Base-by-base conservation (phyloP, 2,797 vertebrate species). In the Hemitrygon akajei region DNA sequence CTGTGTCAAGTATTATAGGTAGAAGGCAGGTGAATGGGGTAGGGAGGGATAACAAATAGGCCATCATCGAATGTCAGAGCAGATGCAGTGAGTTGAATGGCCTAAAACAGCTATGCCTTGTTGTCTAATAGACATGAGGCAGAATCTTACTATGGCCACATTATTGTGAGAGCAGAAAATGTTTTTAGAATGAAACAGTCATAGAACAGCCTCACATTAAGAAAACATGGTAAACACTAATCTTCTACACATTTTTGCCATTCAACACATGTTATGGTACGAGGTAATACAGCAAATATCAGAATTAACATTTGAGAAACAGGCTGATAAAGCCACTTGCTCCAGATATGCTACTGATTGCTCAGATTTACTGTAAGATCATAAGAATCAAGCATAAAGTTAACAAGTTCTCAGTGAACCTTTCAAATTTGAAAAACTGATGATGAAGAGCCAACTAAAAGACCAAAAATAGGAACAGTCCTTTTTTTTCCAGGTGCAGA, bases 111-210 rank as follows among this genome's bases (percentile, higher is more conserved):
- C 47, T 47, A 47, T 47, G 47, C 47, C 47, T 47, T 47, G 47
- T 47, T 47, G 47, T 47, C 47, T 3, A 47, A 47, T 95, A 94
- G 94, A 84, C 22, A 93, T 94, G 94, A 95, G 96, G 95, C 76
- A 76, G 93, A 94, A 94, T 95, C 94, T 79, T 69, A 25, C 12
- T 37, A 58, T 94, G 95, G 94, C 94, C 94, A 94, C 95, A 94
- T 94, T 95, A 95, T 10, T 0, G 20, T 91, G 25, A 93, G 91
- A 93, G 73, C 71, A 76, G 40, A 76, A 58, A 22, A 56, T 37
- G 7, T 18, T 75, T 93, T 76, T 93, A 25, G 56, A 76, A 75
- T 56, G 91, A 11, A 76, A 76, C 18, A 58, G 91, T 56, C 71
- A 93, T 56, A 18, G 71, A 58, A 76, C 37, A 71, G 40, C 34